phyloP scores from a whole-genome alignment of 2,113 vertebrate genomes.

The Myotis davidii region DNA sequence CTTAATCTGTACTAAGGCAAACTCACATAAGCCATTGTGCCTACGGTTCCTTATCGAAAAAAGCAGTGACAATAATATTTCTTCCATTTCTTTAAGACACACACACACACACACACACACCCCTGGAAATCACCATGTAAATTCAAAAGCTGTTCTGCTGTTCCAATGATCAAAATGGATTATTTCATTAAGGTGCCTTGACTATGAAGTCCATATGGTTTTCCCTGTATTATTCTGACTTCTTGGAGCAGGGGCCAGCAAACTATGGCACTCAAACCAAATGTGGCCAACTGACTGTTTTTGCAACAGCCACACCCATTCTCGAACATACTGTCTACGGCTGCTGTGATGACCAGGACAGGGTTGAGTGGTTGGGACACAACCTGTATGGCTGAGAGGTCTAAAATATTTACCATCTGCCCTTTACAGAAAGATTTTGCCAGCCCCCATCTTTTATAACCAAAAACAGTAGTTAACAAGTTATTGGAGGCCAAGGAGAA shows the following conservation, averaged over 20 bases:
- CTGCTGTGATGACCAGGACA: not conserved
- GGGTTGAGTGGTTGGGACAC: not conserved
- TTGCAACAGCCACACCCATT: not conserved
- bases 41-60: not conserved
- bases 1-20: not conserved
- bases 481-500: not conserved
- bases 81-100: not conserved
- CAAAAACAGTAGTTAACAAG: not conserved
- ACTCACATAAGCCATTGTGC: not conserved
- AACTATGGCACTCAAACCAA: not conserved
- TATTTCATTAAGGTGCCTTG: not conserved
- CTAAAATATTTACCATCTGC: not conserved
- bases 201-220: not conserved
- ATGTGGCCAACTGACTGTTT: not conserved
- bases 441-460: not conserved
- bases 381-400: not conserved
- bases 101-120: not conserved
- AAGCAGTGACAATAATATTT: not conserved
- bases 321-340: accelerated
- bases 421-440: not conserved
- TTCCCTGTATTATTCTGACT: not conserved
- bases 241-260: not conserved
- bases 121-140: not conserved
- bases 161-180: not conserved
- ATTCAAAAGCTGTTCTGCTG: not conserved